A percentile compares a stretch with the other conserved stretches of the same genome.
phyloP scores from a whole-genome alignment of 2,113 vertebrate genomes.

The Stigmatopora argus region DNA sequence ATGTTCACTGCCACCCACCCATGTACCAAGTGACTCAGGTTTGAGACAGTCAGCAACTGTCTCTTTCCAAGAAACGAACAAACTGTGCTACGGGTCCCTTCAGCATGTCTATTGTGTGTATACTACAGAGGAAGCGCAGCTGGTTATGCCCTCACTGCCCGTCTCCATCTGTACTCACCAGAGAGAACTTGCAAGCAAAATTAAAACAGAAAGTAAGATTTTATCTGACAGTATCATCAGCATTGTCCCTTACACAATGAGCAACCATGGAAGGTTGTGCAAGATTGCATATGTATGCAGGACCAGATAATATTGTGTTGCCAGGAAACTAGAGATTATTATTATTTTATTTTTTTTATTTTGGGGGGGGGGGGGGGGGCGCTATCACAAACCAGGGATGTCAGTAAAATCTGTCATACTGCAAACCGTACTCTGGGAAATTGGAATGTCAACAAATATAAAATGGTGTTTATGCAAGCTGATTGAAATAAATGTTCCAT shows the following conservation, averaged over 20 bases:
- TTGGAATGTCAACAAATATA: slow-evolving; percentile 44
- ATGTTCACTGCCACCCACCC: slow-evolving; percentile 47
- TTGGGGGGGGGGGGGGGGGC: slow-evolving; percentile 22
- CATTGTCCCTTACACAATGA: slow-evolving; percentile 57
- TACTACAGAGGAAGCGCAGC: slow-evolving; percentile 77
- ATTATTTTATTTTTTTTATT: slow-evolving; percentile 43
- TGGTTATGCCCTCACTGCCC: slow-evolving; percentile 80
- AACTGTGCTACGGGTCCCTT: slow-evolving; percentile 64
- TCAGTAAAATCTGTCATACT: slow-evolving; percentile 41
- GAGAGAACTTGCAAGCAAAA: slow-evolving; percentile 81
- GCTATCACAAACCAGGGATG: slow-evolving; percentile 30
- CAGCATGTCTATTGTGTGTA: slow-evolving; percentile 78
- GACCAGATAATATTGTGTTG: slow-evolving; percentile 45
- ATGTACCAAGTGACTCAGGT: slow-evolving; percentile 57
- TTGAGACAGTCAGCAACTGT: slow-evolving; percentile 53
- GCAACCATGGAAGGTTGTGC: slow-evolving; percentile 47
- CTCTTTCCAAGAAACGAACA: slow-evolving; percentile 57
- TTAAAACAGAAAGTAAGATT: slow-evolving; percentile 81
- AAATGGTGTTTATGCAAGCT: slow-evolving; percentile 24
- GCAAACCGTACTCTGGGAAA: slow-evolving; percentile 34
- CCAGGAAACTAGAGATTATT: slow-evolving; percentile 50
- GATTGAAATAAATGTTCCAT: slow-evolving; percentile 33
- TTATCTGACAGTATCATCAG: slow-evolving; percentile 67
- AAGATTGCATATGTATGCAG: slow-evolving; percentile 49
- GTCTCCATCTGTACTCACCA: slow-evolving; percentile 81